Evolutionary conservation across 2,797 vertebrate genomes (phyloP).

Genomic region (Clarias fuscus): DNA sequence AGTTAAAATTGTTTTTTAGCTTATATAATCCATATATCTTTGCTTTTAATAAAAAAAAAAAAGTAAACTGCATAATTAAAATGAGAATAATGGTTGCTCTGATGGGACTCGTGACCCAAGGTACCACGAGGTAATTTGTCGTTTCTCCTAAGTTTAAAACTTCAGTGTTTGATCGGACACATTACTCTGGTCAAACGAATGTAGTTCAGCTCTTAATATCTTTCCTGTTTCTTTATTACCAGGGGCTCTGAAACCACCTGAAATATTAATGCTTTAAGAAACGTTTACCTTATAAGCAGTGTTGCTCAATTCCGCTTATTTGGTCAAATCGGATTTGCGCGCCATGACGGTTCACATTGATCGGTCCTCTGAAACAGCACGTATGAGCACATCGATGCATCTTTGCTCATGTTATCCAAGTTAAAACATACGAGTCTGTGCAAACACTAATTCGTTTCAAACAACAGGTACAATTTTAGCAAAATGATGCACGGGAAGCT

Average conservation of each 20-base stretch:
- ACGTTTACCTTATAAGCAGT: no score
- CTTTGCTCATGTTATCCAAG: no score
- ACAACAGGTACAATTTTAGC: no score
- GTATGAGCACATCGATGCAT: no score
- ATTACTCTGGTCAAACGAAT: background rate
- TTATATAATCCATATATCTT: background rate
- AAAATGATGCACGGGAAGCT: no score
- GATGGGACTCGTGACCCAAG: background rate
- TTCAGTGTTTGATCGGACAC: background rate
- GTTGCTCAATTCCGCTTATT: no score
- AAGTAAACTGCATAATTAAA: background rate
- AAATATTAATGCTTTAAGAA: background rate
- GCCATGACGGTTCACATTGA: no score
- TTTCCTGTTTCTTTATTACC: background rate
- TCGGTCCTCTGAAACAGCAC: no score
- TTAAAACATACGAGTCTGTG: no score
- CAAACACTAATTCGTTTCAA: no score
- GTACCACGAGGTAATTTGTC: background rate
- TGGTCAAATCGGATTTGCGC: no score
- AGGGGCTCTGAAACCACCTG: background rate
- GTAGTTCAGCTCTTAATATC: background rate
- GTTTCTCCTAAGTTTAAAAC: background rate
- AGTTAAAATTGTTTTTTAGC: background rate
- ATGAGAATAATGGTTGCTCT: background rate
- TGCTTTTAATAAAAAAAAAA: background rate